phyloP scores from a whole-genome alignment of 2,888 invertebrate genomes.

The Cremastinae sp. region DNA sequence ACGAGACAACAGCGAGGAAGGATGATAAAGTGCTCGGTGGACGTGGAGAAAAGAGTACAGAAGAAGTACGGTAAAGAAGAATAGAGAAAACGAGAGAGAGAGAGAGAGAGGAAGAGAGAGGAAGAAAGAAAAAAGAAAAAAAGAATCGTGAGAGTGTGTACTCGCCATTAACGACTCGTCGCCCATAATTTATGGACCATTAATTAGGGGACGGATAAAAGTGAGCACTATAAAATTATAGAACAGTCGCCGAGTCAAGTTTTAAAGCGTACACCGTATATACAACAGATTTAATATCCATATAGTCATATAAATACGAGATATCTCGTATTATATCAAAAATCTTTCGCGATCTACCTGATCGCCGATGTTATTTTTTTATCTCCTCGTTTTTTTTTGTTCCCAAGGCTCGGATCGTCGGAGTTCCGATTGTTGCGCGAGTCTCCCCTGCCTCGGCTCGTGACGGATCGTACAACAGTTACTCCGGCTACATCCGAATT shows the following conservation, averaged over 20 bases:
- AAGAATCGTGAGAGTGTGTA: slow-evolving; percentile 60
- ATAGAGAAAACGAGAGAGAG: slow-evolving; percentile 44
- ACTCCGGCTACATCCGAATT: slow-evolving; percentile 34
- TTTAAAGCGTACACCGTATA: slow-evolving; percentile 2
- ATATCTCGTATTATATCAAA: slow-evolving; percentile 39
- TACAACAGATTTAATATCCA: slow-evolving; percentile 1
- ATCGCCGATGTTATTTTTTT: slow-evolving; percentile 8
- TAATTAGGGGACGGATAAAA: slow-evolving; percentile 76
- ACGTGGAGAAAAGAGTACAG: slow-evolving; percentile 35
- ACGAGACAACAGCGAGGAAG: slow-evolving; percentile 51
- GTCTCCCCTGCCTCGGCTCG: slow-evolving; percentile 10
- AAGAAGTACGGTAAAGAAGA: slow-evolving; percentile 51
- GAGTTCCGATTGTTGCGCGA: slow-evolving; percentile 28
- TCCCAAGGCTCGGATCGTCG: slow-evolving; percentile 13
- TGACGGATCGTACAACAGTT: slow-evolving; percentile 25
- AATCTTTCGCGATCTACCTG: slow-evolving; percentile 20
- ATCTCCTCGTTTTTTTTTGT: too few relatives aligned
- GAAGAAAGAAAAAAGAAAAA: background rate
- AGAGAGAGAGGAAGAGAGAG: slow-evolving; percentile 15
- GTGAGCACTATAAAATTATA: slow-evolving; percentile 75
- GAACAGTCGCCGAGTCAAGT: slow-evolving; percentile 66
- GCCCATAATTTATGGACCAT: slow-evolving; percentile 78
- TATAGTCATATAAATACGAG: slow-evolving; percentile 2
- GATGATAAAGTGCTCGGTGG: slow-evolving; percentile 56
- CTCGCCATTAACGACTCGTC: slow-evolving; percentile 74